These are phyloP conservation scores for Cotesia chilonis DNA, from an alignment of 1,140 invertebrate species.

Conservation along the genomic window DNA sequence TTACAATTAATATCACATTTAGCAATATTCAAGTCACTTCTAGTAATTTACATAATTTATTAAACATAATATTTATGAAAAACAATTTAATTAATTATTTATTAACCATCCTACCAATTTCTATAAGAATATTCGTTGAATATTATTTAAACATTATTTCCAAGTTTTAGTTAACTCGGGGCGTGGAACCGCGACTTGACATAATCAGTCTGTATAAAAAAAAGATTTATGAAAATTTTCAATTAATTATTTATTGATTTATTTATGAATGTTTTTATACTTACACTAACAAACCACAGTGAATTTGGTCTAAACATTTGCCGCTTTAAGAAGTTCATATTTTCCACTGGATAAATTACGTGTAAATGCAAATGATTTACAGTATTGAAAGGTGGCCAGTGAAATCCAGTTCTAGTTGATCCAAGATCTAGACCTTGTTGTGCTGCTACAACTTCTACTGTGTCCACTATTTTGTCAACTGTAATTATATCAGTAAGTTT, in stretches of 20 bases:
- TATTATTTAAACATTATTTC: neutral
- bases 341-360: conserved; percentile 79
- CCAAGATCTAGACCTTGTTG: conserved; percentile 65
- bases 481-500: conserved; percentile 44
- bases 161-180: neutral
- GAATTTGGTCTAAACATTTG: conserved; percentile 78
- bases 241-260: neutral
- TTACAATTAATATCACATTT: too few species aligned
- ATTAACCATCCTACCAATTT: neutral
- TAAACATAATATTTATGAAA: too few species aligned
- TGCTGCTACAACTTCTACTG: conserved; percentile 67
- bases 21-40: too few species aligned
- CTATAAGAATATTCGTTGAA: conserved; percentile 12
- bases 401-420: conserved; percentile 82
- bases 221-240: conserved; percentile 23
- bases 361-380: conserved; percentile 89
- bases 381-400: conserved; percentile 89
- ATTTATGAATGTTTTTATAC: conserved; percentile 48
- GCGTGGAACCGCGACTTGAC: conserved; percentile 54
- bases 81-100: too few species aligned
- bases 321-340: conserved; percentile 76
- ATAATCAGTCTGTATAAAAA: conserved; percentile 58
- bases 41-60: too few species aligned
- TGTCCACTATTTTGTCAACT: conserved; percentile 72
- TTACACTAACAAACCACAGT: conserved; percentile 87